A percentile compares a stretch with the other conserved stretches of the same genome.
Conservation (phyloP, 2,113 vertebrate genomes). For the Acanthisitta chloris region DNA sequence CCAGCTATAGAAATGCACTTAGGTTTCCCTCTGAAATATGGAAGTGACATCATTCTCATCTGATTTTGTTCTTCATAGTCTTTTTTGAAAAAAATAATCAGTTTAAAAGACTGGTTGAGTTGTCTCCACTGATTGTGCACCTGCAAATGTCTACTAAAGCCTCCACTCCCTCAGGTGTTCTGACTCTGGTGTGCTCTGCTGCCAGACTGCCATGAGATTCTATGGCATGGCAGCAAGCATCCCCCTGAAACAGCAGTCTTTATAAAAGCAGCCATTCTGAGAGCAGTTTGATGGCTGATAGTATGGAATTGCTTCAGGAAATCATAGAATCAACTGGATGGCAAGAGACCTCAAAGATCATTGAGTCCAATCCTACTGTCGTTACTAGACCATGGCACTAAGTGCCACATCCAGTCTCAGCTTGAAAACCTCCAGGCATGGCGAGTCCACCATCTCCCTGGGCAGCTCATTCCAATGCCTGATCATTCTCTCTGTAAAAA, state of each 20-base stretch:
- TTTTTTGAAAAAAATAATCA: not conserved
- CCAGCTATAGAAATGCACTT: not conserved
- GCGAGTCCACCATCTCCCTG: no score
- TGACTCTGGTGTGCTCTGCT: not conserved
- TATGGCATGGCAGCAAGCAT: not conserved
- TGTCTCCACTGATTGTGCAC: not conserved
- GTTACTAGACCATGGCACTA: no score
- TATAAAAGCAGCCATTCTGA: not conserved
- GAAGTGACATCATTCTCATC: not conserved
- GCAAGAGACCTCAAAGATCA: no score
- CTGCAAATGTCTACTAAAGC: not conserved
- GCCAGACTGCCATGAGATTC: not conserved
- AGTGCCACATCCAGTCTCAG: no score
- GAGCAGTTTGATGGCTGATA: not conserved
- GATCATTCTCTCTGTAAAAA: no score
- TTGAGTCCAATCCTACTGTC: no score
- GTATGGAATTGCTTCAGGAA: not conserved
- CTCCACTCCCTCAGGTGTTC: not conserved
- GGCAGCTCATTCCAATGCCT: no score
- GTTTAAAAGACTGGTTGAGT: not conserved
- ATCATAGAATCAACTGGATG: no score
- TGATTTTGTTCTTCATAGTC: not conserved
- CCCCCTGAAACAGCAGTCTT: not conserved
- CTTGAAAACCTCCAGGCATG: no score
- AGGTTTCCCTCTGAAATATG: not conserved